phyloP scores from a whole-genome alignment of 2,888 invertebrate species.

The Meloe dianella region DNA sequence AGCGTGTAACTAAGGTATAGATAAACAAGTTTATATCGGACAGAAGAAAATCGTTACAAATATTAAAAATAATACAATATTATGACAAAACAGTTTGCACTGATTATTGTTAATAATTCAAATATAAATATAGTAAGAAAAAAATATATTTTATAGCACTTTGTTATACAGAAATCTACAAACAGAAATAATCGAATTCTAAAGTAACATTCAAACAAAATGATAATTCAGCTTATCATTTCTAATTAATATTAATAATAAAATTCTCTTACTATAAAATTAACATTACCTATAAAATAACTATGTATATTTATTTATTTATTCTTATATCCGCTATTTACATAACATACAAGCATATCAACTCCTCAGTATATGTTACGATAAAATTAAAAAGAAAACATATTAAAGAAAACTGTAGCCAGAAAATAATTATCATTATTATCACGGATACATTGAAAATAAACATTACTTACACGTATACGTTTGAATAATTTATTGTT shows the following conservation, averaged over 20 bases:
- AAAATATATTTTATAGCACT: conserved; percentile 49
- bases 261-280: conserved; percentile 39
- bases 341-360: conserved; percentile 37
- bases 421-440: conserved; percentile 12
- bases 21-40: no score
- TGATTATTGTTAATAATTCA: no score
- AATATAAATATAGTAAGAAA: conserved; percentile 38
- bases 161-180: conserved; percentile 47
- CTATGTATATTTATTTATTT: conserved; percentile 23
- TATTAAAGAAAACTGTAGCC: conserved; percentile 13
- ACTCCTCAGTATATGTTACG: conserved; percentile 24
- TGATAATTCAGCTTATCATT: conserved; percentile 8
- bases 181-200: conserved; percentile 17
- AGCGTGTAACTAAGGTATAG: no score
- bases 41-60: no score
- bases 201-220: conserved; percentile 35
- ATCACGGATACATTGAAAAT: conserved; percentile 6
- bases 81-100: no score
- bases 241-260: conserved; percentile 21
- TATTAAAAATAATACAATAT: no score
- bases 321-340: conserved; percentile 30
- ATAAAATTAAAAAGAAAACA: conserved; percentile 16
- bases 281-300: conserved; percentile 39
- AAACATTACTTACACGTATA: conserved; percentile 24
- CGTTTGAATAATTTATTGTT: conserved; percentile 23